Conservation (phyloP, 1,140 invertebrate species). For the Anadara kagoshimensis region DNA sequence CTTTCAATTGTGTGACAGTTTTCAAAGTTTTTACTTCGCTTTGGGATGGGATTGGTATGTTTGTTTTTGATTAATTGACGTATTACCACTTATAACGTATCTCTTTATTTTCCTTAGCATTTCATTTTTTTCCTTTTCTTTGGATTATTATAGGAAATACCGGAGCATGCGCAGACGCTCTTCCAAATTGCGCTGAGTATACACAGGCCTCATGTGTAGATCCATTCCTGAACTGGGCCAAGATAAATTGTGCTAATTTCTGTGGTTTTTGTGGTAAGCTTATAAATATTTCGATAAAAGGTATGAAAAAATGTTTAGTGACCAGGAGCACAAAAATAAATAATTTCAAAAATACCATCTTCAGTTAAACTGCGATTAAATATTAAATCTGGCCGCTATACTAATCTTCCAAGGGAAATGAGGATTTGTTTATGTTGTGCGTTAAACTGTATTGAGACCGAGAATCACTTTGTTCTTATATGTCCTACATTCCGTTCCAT, state of each 20-base stretch:
- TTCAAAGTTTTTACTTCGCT: too few relatives aligned
- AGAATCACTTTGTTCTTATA: too few relatives aligned
- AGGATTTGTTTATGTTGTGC: neutral
- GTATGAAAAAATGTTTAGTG: neutral
- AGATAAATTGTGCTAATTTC: slow-evolving; percentile 42
- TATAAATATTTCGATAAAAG: neutral
- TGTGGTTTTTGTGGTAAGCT: slow-evolving; percentile 44
- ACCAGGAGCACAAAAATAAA: neutral
- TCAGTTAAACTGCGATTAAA: neutral
- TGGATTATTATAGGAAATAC: slow-evolving; percentile 3
- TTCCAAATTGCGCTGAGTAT: slow-evolving; percentile 29
- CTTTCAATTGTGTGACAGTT: too few relatives aligned
- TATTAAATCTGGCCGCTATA: neutral
- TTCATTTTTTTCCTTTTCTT: neutral
- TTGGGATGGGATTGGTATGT: too few relatives aligned
- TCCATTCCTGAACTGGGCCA: slow-evolving; percentile 42
- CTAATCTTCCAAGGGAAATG: neutral
- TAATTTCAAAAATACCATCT: neutral
- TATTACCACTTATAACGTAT: too few relatives aligned
- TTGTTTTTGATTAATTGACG: too few relatives aligned
- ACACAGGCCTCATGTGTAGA: slow-evolving; percentile 23
- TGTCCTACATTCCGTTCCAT: too few relatives aligned
- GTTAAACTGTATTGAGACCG: too few relatives aligned
- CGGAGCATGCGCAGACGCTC: slow-evolving; percentile 16
- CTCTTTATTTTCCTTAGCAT: neutral